These are phyloP conservation scores for Heliconius aoede DNA, from an alignment of 2,888 invertebrate species.

Conservation along the genomic window DNA sequence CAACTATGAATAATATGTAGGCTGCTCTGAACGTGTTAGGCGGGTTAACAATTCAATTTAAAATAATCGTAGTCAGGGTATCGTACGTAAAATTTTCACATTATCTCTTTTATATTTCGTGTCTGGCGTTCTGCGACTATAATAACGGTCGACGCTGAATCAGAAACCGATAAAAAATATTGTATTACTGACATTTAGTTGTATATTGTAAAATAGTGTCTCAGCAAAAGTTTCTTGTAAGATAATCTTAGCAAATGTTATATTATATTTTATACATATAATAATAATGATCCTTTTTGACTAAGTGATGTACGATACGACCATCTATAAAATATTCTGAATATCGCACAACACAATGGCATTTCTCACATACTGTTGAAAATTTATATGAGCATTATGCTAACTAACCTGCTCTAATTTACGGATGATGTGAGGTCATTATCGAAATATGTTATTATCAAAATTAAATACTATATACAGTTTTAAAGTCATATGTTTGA, in stretches of 20 bases:
- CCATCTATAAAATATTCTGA: no score
- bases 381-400: constrained; percentile 12
- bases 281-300: no score
- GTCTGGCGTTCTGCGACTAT: constrained; percentile 12
- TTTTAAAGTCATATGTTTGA: no score
- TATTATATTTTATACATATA: no score
- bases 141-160: constrained; percentile 4
- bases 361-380: constrained; percentile 19
- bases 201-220: no score
- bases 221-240: no score
- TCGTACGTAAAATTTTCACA: constrained; percentile 43
- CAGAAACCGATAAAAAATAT: not conserved
- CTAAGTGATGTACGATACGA: no score
- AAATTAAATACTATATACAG: no score
- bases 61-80: constrained; percentile 51
- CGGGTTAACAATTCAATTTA: constrained; percentile 47
- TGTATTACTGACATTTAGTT: no score
- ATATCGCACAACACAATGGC: not conserved
- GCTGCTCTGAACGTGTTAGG: constrained; percentile 49
- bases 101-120: constrained; percentile 16
- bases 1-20: constrained; percentile 67
- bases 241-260: no score
- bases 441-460: no score
- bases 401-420: constrained; percentile 26
- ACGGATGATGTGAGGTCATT: not conserved